Conservation (phyloP, 1,140 invertebrate species). For the Helicoverpa zea region DNA sequence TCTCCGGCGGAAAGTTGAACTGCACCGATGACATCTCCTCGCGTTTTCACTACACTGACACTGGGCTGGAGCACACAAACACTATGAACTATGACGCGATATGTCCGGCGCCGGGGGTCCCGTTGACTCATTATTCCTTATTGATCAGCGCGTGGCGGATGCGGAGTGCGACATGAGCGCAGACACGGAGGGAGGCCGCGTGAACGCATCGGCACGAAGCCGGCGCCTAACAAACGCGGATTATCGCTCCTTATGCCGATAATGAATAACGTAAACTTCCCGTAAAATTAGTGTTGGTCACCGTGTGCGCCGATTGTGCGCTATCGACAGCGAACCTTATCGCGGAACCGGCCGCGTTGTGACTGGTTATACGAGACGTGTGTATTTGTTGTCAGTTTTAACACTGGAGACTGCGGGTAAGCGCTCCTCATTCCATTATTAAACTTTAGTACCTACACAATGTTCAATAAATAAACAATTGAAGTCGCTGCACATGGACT, state of each 20-base stretch:
- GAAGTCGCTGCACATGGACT: conserved; percentile 64
- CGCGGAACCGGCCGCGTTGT: conserved; percentile 61
- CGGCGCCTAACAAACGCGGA: conserved; percentile 69
- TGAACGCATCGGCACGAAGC: conserved; percentile 66
- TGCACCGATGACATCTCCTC: conserved; percentile 66
- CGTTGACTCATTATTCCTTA: conserved; percentile 75
- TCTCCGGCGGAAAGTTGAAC: conserved; percentile 82
- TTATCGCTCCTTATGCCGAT: conserved; percentile 75
- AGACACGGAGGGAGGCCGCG: conserved; percentile 62
- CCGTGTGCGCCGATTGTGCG: conserved; percentile 62
- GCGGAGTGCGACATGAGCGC: conserved; percentile 57
- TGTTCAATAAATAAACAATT: conserved; percentile 72
- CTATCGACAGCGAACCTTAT: conserved; percentile 69
- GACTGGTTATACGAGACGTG: conserved; percentile 62
- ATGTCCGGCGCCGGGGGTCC: conserved; percentile 55
- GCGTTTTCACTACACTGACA: conserved; percentile 47
- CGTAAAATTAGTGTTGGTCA: conserved; percentile 65
- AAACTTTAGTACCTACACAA: conserved; percentile 72
- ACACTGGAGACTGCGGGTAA: conserved; percentile 67
- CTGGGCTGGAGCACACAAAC: conserved; percentile 32
- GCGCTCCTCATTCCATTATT: conserved; percentile 59
- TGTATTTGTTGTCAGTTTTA: conserved; percentile 62
- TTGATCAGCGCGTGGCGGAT: conserved; percentile 64
- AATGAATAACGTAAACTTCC: conserved; percentile 80
- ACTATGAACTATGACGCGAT: conserved; percentile 47